A percentile compares a stretch with the other conserved stretches of the same genome.
phyloP scores from a whole-genome alignment of 2,888 invertebrate genomes.

The Eupithecia subumbrata region DNA sequence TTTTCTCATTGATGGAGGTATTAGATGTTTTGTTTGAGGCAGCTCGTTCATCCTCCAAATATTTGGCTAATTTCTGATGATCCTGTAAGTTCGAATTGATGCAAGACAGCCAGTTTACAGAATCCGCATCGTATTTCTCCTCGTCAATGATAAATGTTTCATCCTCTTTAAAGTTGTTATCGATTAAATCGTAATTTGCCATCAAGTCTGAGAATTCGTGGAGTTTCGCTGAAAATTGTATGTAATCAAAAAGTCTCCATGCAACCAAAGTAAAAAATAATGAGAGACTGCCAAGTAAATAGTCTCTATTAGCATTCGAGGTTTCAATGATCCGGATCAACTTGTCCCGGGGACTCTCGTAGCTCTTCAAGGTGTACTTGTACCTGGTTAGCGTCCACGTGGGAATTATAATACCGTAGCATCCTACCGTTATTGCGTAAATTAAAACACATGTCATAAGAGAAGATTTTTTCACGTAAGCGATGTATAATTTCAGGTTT shows the following conservation, averaged over 20 bases:
- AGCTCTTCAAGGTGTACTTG: conserved; percentile 40
- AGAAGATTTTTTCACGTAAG: conserved; percentile 32
- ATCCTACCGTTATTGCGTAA: conserved; percentile 50
- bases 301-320: conserved; percentile 66
- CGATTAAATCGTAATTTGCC: conserved; percentile 65
- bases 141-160: conserved; percentile 40
- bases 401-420: conserved; percentile 62
- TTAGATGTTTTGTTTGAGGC: background rate
- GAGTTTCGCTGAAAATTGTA: conserved; percentile 70
- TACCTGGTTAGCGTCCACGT: conserved; percentile 52
- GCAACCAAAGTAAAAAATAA: conserved; percentile 63
- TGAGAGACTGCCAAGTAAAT: conserved; percentile 65
- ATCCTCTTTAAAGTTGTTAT: conserved; percentile 46
- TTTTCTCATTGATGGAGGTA: background rate
- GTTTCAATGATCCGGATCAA: conserved; percentile 56
- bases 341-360: conserved; percentile 52
- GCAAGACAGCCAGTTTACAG: conserved; percentile 57
- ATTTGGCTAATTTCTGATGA: conserved; percentile 48
- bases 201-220: conserved; percentile 68
- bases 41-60: conserved; percentile 46
- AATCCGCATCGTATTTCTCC: conserved; percentile 43
- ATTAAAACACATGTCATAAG: conserved; percentile 28
- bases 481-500: conserved; percentile 47
- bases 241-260: conserved; percentile 63
- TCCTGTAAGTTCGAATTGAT: conserved; percentile 56